Conservation (phyloP, 2,888 invertebrate species). For the Aphodius granarius region DNA sequence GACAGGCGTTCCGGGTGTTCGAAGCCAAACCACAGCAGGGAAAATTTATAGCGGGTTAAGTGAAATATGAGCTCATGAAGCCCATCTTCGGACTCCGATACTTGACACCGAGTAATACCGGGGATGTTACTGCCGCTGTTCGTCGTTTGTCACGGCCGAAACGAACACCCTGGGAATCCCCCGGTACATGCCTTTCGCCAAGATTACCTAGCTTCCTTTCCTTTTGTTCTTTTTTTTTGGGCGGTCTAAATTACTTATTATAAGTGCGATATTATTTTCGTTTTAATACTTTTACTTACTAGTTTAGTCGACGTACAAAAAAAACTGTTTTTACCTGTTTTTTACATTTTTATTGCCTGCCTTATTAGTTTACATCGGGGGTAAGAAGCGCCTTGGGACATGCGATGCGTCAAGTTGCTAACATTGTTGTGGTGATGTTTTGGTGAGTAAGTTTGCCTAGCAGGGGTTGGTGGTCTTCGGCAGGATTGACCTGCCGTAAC, state of each 20-base stretch:
- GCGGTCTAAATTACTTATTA: no score
- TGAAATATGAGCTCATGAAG: slow-evolving; percentile 45
- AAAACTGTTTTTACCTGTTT: background rate
- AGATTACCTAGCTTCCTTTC: background rate
- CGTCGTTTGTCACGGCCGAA: slow-evolving; percentile 24
- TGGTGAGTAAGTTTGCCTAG: background rate
- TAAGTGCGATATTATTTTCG: no score
- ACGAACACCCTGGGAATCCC: background rate
- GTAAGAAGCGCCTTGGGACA: background rate
- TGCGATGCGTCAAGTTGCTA: background rate
- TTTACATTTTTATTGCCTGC: background rate
- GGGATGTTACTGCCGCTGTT: slow-evolving; percentile 20
- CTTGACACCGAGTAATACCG: slow-evolving; percentile 47
- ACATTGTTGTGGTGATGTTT: background rate
- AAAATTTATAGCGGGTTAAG: slow-evolving; percentile 50
- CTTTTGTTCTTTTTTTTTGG: background rate
- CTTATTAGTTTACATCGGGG: background rate
- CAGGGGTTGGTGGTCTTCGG: background rate
- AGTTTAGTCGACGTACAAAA: no score
- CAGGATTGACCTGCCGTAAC: slow-evolving; percentile 4
- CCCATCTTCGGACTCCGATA: slow-evolving; percentile 39
- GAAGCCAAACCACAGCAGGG: slow-evolving; percentile 7
- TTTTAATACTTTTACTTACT: no score
- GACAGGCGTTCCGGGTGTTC: background rate
- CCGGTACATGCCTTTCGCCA: background rate